Conservation (phyloP, 1,140 invertebrate genomes). For the Drosophila rhopaloa region DNA sequence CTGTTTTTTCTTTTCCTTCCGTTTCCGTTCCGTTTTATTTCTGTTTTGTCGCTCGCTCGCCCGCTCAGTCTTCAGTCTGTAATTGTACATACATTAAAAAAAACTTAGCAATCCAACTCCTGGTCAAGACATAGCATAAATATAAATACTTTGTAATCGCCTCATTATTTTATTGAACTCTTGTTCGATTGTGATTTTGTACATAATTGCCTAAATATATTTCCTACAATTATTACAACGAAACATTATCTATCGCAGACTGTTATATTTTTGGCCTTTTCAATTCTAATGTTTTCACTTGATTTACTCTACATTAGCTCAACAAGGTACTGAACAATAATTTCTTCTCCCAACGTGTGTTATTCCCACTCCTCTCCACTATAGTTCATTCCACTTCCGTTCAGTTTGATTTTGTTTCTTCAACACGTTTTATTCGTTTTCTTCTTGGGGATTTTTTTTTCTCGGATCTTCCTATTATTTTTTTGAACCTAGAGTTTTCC, state of each 20-base stretch:
- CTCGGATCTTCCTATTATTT: constrained; percentile 28
- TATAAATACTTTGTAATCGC: constrained; percentile 13
- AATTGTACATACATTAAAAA: constrained; percentile 41
- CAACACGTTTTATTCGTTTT: constrained; percentile 54
- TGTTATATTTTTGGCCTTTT: constrained; percentile 85
- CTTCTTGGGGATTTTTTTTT: constrained; percentile 51
- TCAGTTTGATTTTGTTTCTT: constrained; percentile 62
- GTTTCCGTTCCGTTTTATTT: constrained; percentile 51
- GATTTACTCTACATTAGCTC: constrained; percentile 85
- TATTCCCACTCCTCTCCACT: constrained; percentile 59
- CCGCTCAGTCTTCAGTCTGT: constrained; percentile 43
- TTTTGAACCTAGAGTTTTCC: constrained; percentile 18
- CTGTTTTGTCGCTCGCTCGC: constrained; percentile 50
- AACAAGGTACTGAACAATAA: constrained; percentile 78
- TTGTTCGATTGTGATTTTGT: constrained; percentile 44
- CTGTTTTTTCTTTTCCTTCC: constrained; percentile 35
- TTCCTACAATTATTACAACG: constrained; percentile 60
- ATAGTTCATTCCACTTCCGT: constrained; percentile 55
- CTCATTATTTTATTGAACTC: constrained; percentile 36
- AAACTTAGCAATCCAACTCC: constrained; percentile 17
- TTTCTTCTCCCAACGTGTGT: constrained; percentile 56
- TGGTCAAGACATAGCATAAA: constrained; percentile 3
- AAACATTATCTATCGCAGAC: constrained; percentile 76
- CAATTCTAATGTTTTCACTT: constrained; percentile 85
- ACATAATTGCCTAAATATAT: constrained; percentile 42